A percentile compares a stretch with the other conserved stretches of the same genome.
Conservation (phyloP, 2,797 vertebrate species). For the Gobio occitaniae region DNA sequence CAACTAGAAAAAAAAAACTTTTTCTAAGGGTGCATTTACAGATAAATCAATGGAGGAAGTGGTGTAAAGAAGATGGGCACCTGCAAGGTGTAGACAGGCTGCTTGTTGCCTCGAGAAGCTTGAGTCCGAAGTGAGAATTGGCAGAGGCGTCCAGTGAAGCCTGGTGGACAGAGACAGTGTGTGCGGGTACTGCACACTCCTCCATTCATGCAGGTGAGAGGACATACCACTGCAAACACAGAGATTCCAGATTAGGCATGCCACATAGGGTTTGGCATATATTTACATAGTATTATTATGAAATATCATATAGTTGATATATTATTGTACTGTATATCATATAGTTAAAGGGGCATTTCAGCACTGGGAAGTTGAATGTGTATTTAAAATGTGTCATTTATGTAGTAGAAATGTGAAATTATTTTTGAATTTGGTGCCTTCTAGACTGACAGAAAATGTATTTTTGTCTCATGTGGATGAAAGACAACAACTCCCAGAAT, state of each 20-base stretch:
- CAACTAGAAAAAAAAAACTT: background rate
- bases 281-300: background rate
- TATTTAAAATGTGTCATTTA: too few relatives aligned
- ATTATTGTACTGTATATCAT: background rate
- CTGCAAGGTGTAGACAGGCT: constrained; percentile 84
- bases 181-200: constrained; percentile 91
- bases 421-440: too few relatives aligned
- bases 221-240: constrained; percentile 85
- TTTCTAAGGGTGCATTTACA: background rate
- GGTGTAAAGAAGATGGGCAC: constrained; percentile 11
- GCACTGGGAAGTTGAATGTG: too few relatives aligned
- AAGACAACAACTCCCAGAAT: too few relatives aligned
- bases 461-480: too few relatives aligned
- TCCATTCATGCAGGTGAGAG: constrained; percentile 91
- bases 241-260: background rate
- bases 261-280: background rate
- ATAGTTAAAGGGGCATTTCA: background rate
- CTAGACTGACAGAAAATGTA: too few relatives aligned
- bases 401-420: too few relatives aligned
- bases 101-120: constrained; percentile 83
- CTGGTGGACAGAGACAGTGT: constrained; percentile 88
- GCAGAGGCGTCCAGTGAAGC: constrained; percentile 91
- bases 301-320: background rate
- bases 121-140: constrained; percentile 82
- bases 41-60: background rate